Evolutionary conservation across 2,888 invertebrate genomes (phyloP).

Genomic region (Druceiella hillmani): DNA sequence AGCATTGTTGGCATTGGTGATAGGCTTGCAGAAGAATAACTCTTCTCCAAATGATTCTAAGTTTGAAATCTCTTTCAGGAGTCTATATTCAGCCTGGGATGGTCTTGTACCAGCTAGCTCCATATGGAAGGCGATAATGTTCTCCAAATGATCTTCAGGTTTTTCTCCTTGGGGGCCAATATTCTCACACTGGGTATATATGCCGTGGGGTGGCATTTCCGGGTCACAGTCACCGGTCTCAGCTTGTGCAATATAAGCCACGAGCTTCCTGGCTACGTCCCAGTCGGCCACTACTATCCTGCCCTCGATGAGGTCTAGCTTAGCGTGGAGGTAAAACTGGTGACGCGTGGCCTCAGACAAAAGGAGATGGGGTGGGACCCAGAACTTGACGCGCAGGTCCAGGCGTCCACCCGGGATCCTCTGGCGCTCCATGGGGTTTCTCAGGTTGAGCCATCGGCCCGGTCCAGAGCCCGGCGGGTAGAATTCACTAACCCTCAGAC

Average conservation of each 20-base stretch:
- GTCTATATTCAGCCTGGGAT: slow-evolving; percentile 78
- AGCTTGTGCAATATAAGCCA: slow-evolving; percentile 72
- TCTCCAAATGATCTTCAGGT: slow-evolving; percentile 57
- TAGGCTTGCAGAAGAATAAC: slow-evolving; percentile 67
- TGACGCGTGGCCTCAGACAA: slow-evolving; percentile 82
- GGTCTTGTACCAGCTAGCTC: slow-evolving; percentile 60
- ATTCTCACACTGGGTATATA: slow-evolving; percentile 59
- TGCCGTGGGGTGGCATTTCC: slow-evolving; percentile 51
- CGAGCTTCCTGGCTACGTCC: slow-evolving; percentile 62
- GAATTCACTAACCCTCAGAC: slow-evolving; percentile 56
- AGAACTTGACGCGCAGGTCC: slow-evolving; percentile 78
- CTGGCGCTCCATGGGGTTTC: slow-evolving; percentile 75
- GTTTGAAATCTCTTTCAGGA: slow-evolving; percentile 74
- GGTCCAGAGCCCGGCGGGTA: slow-evolving; percentile 51
- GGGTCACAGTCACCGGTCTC: slow-evolving; percentile 67
- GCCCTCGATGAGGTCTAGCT: slow-evolving; percentile 68
- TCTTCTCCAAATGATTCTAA: slow-evolving; percentile 81
- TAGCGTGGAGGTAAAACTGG: slow-evolving; percentile 81
- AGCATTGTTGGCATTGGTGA: slow-evolving; percentile 55
- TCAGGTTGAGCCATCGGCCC: slow-evolving; percentile 79
- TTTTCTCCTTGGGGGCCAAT: slow-evolving; percentile 57
- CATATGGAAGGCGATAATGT: slow-evolving; percentile 59
- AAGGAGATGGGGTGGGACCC: slow-evolving; percentile 84
- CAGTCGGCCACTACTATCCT: slow-evolving; percentile 65
- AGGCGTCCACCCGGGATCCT: slow-evolving; percentile 62